phyloP scores from a whole-genome alignment of 2,797 vertebrate species.

The Alca torda region DNA sequence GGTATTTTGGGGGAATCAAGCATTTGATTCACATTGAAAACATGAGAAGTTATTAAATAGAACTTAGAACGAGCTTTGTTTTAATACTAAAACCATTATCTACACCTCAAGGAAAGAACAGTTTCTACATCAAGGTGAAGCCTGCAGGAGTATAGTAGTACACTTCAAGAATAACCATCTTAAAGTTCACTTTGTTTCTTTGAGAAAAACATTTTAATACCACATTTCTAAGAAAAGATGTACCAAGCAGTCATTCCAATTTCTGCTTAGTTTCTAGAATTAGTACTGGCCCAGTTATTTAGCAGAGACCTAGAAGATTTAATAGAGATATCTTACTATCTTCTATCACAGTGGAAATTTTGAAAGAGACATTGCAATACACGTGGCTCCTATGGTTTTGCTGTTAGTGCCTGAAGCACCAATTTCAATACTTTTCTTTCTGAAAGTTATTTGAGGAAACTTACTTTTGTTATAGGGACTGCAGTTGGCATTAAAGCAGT shows the following conservation, averaged over 20 bases:
- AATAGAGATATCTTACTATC: not conserved
- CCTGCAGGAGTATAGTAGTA: not conserved
- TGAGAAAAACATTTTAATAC: not conserved
- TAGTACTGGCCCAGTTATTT: not conserved
- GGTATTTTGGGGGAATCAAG: not conserved
- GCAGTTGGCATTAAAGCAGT: constrained; percentile 8
- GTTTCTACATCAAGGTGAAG: not conserved
- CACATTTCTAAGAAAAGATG: not conserved
- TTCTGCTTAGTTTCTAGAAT: not conserved
- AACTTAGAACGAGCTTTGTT: not conserved
- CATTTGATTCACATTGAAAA: not conserved
- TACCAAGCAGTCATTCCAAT: not conserved
- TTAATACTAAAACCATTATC: not conserved
- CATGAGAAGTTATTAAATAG: not conserved
- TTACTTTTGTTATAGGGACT: constrained; percentile 66
- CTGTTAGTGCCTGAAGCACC: not conserved
- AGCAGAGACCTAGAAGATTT: not conserved
- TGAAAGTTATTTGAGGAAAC: constrained; percentile 2
- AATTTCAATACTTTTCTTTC: not conserved
- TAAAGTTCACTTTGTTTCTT: not conserved
- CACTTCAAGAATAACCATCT: not conserved
- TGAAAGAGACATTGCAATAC: not conserved
- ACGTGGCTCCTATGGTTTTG: not conserved
- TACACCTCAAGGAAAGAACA: not conserved
- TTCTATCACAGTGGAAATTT: not conserved